phyloP scores from a whole-genome alignment of 2,888 invertebrate species.

The Patella caerulea region DNA sequence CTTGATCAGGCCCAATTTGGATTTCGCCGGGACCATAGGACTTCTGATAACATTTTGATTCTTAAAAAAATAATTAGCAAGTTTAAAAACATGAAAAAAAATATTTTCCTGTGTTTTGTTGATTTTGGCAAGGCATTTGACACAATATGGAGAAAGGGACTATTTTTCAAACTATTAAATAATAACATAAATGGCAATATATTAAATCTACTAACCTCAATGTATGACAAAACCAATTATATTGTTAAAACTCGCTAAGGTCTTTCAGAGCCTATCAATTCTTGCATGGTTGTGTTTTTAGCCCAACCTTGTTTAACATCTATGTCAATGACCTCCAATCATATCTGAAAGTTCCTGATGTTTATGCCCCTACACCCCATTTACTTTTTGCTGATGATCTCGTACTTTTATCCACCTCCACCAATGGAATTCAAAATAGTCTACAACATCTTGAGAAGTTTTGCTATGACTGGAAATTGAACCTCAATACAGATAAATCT shows the following conservation, averaged over 20 bases:
- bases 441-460: not conserved
- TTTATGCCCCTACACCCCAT: not conserved
- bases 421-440: not conserved
- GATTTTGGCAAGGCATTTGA: too few species aligned
- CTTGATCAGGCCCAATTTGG: too few species aligned
- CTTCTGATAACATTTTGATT: not conserved
- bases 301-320: not conserved
- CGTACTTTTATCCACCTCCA: too few species aligned
- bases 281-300: not conserved
- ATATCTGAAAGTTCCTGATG: not conserved
- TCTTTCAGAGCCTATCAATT: not conserved
- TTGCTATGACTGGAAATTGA: not conserved
- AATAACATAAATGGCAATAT: too few species aligned
- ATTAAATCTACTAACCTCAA: not conserved
- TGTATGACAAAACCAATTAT: not conserved
- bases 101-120: too few species aligned
- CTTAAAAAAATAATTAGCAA: not conserved
- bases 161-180: too few species aligned
- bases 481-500: not conserved
- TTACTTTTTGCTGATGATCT: not conserved
- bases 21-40: too few species aligned
- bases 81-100: too few species aligned
- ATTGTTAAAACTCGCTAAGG: not conserved
- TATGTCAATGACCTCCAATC: not conserved
- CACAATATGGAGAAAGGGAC: too few species aligned